Percentiles rank a stretch among this genome's conserved stretches.
phyloP scores from a whole-genome alignment of 1,140 invertebrate species.

The Cotesia vestalis region DNA sequence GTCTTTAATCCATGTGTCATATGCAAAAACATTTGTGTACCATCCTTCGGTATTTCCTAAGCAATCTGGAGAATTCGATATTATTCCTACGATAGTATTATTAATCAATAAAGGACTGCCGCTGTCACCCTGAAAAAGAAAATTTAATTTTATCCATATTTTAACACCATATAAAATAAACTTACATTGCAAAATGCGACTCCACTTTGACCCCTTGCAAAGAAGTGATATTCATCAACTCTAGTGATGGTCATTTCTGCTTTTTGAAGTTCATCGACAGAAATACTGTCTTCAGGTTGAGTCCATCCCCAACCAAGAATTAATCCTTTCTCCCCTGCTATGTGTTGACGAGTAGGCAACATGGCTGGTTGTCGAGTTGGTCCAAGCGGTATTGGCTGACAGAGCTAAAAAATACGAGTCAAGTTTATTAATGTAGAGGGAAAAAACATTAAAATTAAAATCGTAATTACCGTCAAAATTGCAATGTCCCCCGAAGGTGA shows the following conservation, averaged over 20 bases:
- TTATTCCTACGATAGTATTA: slow-evolving; percentile 2
- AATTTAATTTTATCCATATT: neutral
- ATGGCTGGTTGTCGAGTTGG: neutral
- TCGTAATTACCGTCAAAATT: neutral
- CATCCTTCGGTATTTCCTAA: neutral
- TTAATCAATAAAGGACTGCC: slow-evolving; percentile 15
- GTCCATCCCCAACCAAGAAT: slow-evolving; percentile 20
- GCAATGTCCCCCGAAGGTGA: slow-evolving; percentile 5
- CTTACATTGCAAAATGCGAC: slow-evolving; percentile 22
- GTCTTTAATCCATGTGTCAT: slow-evolving; percentile 21
- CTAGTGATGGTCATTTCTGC: neutral
- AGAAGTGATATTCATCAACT: neutral
- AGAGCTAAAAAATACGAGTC: neutral
- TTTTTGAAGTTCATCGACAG: neutral
- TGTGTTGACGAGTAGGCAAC: neutral
- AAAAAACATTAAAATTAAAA: neutral
- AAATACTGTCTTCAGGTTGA: neutral
- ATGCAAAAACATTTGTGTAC: slow-evolving; percentile 16
- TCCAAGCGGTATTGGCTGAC: neutral
- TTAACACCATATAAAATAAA: neutral
- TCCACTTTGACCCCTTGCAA: neutral
- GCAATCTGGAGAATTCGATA: slow-evolving; percentile 21
- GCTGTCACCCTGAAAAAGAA: slow-evolving; percentile 27
- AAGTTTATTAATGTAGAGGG: neutral
- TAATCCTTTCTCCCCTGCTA: neutral